These are phyloP conservation scores for Hypena proboscidalis DNA, from an alignment of 2,888 invertebrate genomes.

Conservation along the genomic window DNA sequence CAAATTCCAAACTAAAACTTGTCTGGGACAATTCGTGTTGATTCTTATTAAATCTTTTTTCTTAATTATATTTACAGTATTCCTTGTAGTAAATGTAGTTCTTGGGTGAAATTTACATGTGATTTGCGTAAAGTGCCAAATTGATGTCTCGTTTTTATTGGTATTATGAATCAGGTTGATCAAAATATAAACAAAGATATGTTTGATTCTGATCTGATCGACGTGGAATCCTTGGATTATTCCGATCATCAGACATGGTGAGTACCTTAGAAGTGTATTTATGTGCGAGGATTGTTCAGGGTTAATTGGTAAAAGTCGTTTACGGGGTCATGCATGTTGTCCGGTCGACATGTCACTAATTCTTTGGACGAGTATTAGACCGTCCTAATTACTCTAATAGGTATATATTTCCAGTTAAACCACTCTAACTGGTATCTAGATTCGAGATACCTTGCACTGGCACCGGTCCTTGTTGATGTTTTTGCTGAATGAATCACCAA, in stretches of 20 bases:
- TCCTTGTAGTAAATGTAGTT: slow-evolving; percentile 72
- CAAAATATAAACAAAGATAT: slow-evolving; percentile 85
- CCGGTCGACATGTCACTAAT: slow-evolving; percentile 51
- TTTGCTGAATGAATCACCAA: slow-evolving; percentile 35
- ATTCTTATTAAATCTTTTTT: slow-evolving; percentile 70
- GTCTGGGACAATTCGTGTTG: slow-evolving; percentile 73
- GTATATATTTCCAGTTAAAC: slow-evolving; percentile 46
- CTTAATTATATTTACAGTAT: slow-evolving; percentile 70
- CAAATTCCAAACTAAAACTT: slow-evolving; percentile 81
- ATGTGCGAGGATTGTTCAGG: slow-evolving; percentile 11
- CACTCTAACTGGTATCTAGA: slow-evolving; percentile 36
- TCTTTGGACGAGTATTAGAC: slow-evolving; percentile 36
- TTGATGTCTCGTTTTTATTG: slow-evolving; percentile 73
- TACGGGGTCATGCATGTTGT: slow-evolving; percentile 42
- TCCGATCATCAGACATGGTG: slow-evolving; percentile 86
- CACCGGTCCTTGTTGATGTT: slow-evolving; percentile 10
- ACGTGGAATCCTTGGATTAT: slow-evolving; percentile 84
- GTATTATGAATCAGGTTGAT: slow-evolving; percentile 79
- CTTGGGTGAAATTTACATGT: slow-evolving; percentile 68
- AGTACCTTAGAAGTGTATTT: slow-evolving; percentile 48
- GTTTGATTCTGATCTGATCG: slow-evolving; percentile 83
- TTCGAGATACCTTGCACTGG: slow-evolving; percentile 18
- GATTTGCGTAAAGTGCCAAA: slow-evolving; percentile 79
- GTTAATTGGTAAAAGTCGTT: slow-evolving; percentile 13
- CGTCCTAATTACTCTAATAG: slow-evolving; percentile 35